Percentiles rank a stretch among this genome's conserved stretches.
Conservation (phyloP, 2,113 vertebrate species). For the Dromiciops gliroides region DNA sequence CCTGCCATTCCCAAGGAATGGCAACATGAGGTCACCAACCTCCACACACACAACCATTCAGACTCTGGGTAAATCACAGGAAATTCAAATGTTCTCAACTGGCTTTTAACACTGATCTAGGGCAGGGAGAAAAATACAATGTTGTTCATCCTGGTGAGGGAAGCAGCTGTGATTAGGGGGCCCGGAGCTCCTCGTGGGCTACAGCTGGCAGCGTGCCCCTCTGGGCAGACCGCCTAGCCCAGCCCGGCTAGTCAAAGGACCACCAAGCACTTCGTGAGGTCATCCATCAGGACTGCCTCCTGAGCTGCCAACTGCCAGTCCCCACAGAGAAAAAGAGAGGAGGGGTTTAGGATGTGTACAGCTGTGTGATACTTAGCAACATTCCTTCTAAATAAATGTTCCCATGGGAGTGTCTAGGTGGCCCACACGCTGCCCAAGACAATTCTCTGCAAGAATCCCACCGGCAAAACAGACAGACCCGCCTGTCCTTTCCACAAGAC, state of each 20-base stretch:
- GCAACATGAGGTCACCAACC: slow-evolving; percentile 48
- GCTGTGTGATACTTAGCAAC: slow-evolving; percentile 62
- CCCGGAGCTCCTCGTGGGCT: slow-evolving; percentile 63
- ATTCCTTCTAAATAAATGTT: slow-evolving; percentile 61
- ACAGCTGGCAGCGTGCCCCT: no score
- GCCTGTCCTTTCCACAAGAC: slow-evolving; percentile 31
- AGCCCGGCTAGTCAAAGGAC: slow-evolving; percentile 53
- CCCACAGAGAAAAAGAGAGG: background rate
- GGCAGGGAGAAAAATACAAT: background rate
- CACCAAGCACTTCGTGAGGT: slow-evolving; percentile 18
- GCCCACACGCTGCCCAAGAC: slow-evolving; percentile 71
- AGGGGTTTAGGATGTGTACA: slow-evolving; percentile 42
- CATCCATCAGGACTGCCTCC: slow-evolving; percentile 52
- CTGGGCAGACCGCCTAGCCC: no score
- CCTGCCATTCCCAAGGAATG: slow-evolving; percentile 71
- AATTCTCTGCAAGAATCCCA: slow-evolving; percentile 57
- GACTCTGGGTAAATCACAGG: slow-evolving; percentile 27
- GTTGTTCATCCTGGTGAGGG: slow-evolving; percentile 59
- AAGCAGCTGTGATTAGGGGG: slow-evolving; percentile 32
- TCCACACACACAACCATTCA: slow-evolving; percentile 28
- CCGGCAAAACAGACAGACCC: slow-evolving; percentile 45
- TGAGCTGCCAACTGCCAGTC: slow-evolving; percentile 36
- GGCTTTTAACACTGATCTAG: slow-evolving; percentile 70
- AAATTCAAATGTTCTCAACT: slow-evolving; percentile 49
- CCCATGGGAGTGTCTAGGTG: slow-evolving; percentile 29